These are phyloP conservation scores for Nemotelus nigrinus DNA, from an alignment of 2,888 invertebrate species.

Conservation along the genomic window DNA sequence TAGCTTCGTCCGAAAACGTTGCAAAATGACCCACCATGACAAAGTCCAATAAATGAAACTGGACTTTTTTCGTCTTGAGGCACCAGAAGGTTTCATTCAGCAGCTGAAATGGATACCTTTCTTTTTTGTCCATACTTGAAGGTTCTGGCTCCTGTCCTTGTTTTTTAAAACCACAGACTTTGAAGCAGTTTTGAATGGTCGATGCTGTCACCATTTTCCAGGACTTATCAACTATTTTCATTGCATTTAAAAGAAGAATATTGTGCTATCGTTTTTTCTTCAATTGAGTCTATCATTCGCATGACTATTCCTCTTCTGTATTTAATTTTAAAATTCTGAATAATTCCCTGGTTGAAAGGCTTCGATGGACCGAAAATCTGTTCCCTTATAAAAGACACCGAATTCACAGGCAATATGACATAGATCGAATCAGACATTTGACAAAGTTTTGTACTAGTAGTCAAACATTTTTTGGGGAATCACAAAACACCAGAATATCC, in stretches of 20 bases:
- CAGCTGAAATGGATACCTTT: background rate
- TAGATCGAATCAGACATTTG: too few relatives aligned
- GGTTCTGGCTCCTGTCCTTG: background rate
- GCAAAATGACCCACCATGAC: background rate
- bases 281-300: background rate
- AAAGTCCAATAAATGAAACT: background rate
- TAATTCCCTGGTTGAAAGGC: background rate
- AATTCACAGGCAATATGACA: too few relatives aligned
- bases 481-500: too few relatives aligned
- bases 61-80: background rate
- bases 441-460: too few relatives aligned
- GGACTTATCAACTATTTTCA: background rate
- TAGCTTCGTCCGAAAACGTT: background rate
- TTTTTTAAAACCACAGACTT: conserved; percentile 8
- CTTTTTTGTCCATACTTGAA: background rate
- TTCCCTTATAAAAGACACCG: too few relatives aligned
- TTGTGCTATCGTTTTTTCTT: background rate
- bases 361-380: too few relatives aligned
- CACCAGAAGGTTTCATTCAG: background rate
- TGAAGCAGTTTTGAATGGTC: conserved; percentile 3
- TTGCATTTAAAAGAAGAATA: background rate
- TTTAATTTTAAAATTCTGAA: background rate
- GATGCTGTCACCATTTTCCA: background rate
- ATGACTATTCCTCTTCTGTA: background rate
- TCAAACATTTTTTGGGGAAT: too few relatives aligned